phyloP scores from a whole-genome alignment of 2,113 vertebrate genomes.

The Passer montanus region DNA sequence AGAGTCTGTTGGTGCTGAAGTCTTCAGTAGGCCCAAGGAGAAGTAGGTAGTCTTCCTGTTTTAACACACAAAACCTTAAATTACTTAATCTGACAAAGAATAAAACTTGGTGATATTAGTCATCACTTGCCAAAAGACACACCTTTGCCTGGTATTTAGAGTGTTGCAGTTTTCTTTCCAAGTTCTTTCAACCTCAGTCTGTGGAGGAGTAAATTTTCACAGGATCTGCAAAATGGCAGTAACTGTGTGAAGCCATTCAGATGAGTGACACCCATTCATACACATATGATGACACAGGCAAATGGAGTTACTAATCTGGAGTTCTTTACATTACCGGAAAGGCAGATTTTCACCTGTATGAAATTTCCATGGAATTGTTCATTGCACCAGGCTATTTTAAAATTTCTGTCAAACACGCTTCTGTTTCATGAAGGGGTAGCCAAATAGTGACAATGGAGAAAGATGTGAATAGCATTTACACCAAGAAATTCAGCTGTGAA shows the following conservation, averaged over 20 bases:
- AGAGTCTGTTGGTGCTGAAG: background rate
- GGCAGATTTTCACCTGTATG: background rate
- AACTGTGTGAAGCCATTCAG: background rate
- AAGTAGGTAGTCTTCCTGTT: background rate
- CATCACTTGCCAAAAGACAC: background rate
- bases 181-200: background rate
- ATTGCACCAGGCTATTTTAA: background rate
- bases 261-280: background rate
- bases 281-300: background rate
- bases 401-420: background rate
- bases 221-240: background rate
- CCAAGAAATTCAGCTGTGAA: background rate
- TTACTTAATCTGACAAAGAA: background rate
- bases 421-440: background rate
- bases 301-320: background rate
- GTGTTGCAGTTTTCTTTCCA: background rate
- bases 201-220: background rate
- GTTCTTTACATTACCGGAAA: background rate
- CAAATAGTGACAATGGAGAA: background rate
- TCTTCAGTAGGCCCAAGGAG: background rate
- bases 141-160: background rate
- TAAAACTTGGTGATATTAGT: background rate
- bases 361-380: background rate
- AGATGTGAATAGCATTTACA: background rate
- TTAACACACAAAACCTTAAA: background rate